These are phyloP conservation scores for Paralichthys olivaceus DNA, from an alignment of 2,113 vertebrate species.

Conservation along the genomic window DNA sequence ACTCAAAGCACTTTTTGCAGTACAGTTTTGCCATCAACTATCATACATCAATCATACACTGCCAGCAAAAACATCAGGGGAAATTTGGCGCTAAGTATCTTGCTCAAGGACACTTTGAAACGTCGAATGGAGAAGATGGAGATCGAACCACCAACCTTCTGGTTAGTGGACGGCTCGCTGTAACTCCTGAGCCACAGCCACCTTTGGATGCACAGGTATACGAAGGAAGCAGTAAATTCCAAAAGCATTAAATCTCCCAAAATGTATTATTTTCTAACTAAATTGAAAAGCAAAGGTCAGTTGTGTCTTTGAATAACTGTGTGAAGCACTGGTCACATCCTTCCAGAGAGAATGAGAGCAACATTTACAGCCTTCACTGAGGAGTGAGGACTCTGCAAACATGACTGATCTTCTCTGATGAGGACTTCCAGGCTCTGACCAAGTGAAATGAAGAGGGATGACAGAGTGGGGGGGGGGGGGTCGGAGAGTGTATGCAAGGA, in stretches of 20 bases:
- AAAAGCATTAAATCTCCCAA: background rate
- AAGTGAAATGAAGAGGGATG: slow-evolving; percentile 33
- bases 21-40: too few relatives aligned
- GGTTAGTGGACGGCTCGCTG: too few relatives aligned
- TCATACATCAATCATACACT: too few relatives aligned
- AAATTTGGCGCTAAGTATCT: too few relatives aligned
- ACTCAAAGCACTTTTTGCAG: too few relatives aligned
- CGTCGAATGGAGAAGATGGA: too few relatives aligned
- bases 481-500: background rate
- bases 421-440: slow-evolving; percentile 23
- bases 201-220: background rate
- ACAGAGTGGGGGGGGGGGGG: background rate
- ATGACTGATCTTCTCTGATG: slow-evolving; percentile 22
- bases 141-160: too few relatives aligned
- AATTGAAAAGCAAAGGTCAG: background rate
- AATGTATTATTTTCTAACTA: background rate
- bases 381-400: background rate
- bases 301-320: background rate
- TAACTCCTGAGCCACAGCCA: too few relatives aligned
- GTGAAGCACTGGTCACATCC: background rate
- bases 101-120: too few relatives aligned
- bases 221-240: background rate
- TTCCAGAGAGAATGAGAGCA: background rate
- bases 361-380: slow-evolving; percentile 6
- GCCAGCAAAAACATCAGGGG: too few relatives aligned